Evolutionary conservation across 53 echinoderm and acorn worm genomes (phyloP), one percentile per base, ranked within the genome.

Genomic region (Paracentrotus lividus): DNA sequence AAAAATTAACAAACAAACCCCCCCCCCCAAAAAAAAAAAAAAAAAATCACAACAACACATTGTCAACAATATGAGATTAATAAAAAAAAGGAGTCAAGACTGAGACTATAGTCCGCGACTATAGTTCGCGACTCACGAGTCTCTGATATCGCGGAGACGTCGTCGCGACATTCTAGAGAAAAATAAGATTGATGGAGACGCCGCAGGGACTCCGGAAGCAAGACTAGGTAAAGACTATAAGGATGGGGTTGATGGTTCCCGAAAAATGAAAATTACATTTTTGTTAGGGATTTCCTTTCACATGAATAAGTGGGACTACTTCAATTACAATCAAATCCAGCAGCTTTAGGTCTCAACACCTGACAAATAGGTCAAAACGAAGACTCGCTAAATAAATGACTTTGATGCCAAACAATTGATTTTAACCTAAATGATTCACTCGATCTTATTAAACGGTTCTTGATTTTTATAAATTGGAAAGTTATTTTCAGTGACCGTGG

Each of bases 401-500:
- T 72, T 72, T 36, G 27, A 72, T 72, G 72, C 72, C 40, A 72
- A 72, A 72, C 72, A 40, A 72, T 72, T 18, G 72, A 72, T 72
- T 38, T 32, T 20, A 1, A 18, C 72, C 72, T 29, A 0, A 40
- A 40, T 72, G 72, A 72, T 38, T 72, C 72, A 72, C 21, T 38
- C 18, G 1, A 40, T 38, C 36, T 40, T 40, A 72, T 72, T 72
- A 72, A 72, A 72, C 72, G 72, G 72, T 72, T 40, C 38, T 18
- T 18, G 72, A 72, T 72, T 72, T 72, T 36, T 0, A n/a, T n/a
- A n/a, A 72, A 40, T 16, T 72, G 72, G 72, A 72, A 36, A 72
- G 72, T 72, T 72, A 72, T 72, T 72, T 72, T 72, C 72, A 72
- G 72, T 72, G 72, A 72, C 72, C 72, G 40, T 40, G 72, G 21